Evolutionary conservation across 2,888 invertebrate genomes (phyloP).

Genomic region (Machimus rusticus): DNA sequence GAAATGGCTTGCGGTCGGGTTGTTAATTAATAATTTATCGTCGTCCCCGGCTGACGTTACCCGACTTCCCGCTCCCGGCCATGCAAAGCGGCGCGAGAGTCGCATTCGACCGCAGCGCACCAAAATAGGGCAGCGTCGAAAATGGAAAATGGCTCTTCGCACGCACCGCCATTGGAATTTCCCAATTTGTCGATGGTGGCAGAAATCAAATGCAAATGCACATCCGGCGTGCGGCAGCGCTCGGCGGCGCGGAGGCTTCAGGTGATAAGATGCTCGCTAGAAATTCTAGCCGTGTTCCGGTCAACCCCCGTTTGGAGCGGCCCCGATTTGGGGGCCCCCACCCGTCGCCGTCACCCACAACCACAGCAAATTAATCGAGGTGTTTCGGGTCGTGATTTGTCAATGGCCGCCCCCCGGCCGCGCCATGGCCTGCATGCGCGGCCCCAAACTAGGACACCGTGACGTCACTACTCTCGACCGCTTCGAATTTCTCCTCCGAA

Average conservation of each 20-base stretch:
- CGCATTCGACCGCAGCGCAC: neutral
- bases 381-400: conserved; percentile 2
- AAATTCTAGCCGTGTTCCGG: conserved; percentile 20
- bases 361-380: neutral
- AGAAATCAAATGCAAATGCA: conserved; percentile 27
- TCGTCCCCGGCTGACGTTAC: neutral
- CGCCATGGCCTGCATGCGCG: conserved; percentile 1
- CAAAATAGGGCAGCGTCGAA: neutral
- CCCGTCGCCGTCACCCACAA: neutral
- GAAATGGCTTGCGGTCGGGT: neutral
- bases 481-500: neutral
- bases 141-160: conserved; percentile 16
- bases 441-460: conserved; percentile 22
- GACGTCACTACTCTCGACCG: conserved; percentile 4
- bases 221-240: neutral
- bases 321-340: neutral
- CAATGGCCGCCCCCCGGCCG: neutral
- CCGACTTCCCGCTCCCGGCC: neutral
- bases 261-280: neutral
- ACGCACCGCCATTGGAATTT: conserved; percentile 12
- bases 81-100: neutral
- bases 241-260: neutral
- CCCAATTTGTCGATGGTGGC: neutral
- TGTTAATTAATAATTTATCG: neutral
- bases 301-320: neutral